Evolutionary conservation across 2,797 vertebrate species (phyloP).

Genomic region (Picus viridis): DNA sequence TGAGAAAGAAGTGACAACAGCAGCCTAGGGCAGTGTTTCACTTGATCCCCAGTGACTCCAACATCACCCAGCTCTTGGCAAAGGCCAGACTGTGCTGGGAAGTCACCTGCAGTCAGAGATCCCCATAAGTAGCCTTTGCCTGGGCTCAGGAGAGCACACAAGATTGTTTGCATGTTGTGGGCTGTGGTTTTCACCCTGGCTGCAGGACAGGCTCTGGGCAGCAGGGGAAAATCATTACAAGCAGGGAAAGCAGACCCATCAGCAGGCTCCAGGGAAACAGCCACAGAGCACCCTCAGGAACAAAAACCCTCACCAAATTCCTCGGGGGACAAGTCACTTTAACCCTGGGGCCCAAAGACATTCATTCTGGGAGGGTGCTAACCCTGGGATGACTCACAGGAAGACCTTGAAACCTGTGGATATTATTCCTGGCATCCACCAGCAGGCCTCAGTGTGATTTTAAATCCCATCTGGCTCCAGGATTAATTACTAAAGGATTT

Average conservation of each 20-base stretch:
- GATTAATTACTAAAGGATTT: not conserved
- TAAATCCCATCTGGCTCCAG: not conserved
- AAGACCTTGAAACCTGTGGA: not conserved
- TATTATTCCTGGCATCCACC: not conserved
- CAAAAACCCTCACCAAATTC: not conserved
- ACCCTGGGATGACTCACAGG: not conserved
- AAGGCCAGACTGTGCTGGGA: not conserved
- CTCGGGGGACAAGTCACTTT: not conserved
- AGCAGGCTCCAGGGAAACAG: not conserved
- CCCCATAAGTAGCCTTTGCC: not conserved
- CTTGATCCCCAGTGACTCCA: not conserved
- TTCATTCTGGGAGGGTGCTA: not conserved
- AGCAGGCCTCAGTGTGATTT: not conserved
- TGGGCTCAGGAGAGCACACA: not conserved
- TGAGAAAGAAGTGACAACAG: not conserved
- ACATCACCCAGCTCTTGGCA: accelerated
- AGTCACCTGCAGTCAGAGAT: not conserved
- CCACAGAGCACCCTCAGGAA: not conserved
- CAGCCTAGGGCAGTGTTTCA: not conserved
- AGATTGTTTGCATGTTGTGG: not conserved
- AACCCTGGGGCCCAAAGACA: not conserved
- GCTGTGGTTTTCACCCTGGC: not conserved
- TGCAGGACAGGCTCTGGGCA: not conserved
- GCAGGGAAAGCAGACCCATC: not conserved
- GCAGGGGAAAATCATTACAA: not conserved